Base-by-base conservation (phyloP, 2,797 vertebrate genomes). In the Brachyrhaphis roseni region DNA sequence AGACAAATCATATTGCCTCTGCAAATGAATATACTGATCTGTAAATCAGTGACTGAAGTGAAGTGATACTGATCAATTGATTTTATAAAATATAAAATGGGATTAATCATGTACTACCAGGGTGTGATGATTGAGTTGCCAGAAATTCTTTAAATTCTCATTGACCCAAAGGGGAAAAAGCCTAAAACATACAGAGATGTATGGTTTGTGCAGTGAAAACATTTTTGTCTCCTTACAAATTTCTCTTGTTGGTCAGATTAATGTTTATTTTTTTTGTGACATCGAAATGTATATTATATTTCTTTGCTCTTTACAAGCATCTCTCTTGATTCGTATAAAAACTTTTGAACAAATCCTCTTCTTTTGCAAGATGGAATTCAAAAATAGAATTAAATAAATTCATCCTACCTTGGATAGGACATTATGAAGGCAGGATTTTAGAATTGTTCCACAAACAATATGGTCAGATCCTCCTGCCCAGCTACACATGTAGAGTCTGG, bases 361-460 rank as follows among this genome's bases (percentile, higher is more conserved):
- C 64, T 51, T 18, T 64, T 81, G 76, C 59, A 55, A 57, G 34
- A 34, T 34, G 2, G 34, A 88, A 88, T 86, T 78, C 75, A 86
- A 87, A 81, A 80, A 86, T 89, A 87, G 59, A 86, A 82, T 85
- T 74, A 78, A 55, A 43, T 83, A 53, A 31, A 81, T 84, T 76
- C 39, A 51, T 81, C 81, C 83, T 82, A 49, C 75, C 73, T 71
- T 62, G 82, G 86, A 45, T n/a, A n/a, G n/a, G 80, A 79, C 84
- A 82, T 79, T 49, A 75, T 53, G 71, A 76, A 84, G 53, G 8
- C 53, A 68, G 76, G 73, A 75, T 86, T 81, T 85, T 76, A 88
- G 77, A 23, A 34, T 53, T 18, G 75, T 82, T 68, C 64, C 84
- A 75, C 57, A 82, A 86, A 86, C 72, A 79, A 46, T 88, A 78